Evolutionary conservation across 2,113 vertebrate species (phyloP), one percentile per base, ranked within the genome.

Genomic region (Mola mola): DNA sequence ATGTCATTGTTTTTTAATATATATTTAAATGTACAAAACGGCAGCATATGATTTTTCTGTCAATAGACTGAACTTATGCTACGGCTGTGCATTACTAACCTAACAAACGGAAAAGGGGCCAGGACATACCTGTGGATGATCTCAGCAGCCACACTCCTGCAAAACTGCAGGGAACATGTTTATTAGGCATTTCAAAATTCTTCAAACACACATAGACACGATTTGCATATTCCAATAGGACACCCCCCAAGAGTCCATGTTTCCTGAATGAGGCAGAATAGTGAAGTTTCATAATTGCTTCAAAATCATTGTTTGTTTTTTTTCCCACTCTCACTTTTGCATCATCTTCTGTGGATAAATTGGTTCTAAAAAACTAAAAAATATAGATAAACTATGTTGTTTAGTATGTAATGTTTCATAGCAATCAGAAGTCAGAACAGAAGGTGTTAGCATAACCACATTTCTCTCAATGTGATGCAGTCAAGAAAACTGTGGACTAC

Each of bases 121-220:
- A 34, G 41, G 15, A 36, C 3, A n/a, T n/a, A 51, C 24, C 48
- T 48, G 4, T 21, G 8, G 21, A 36, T 25, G 48, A 63, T 40
- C 34, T 33, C 50, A 71, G 21, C 33, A 4, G 7, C 6, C 33
- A 34, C 2, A 24, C 25, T 38, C 36, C 49, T 47, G 38, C 31
- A 34, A 13, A 49, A 70, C 61, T 33, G 21, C 21, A 8, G 59
- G 59, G 64, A 61, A 47, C 56, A 28, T 13, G n/a, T 51, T 72
- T n/a, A n/a, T n/a, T n/a, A n/a, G n/a, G n/a, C 68, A 72, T 78
- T 43, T 58, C 26, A 36, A 64, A 71, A 77, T 74, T 52, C 38
- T 37, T 20, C 48, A 71, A 71, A 78, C 41, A 63, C 64, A n/a
- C n/a, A n/a, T n/a, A n/a, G n/a, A n/a, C n/a, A n/a, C n/a, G n/a